phyloP scores from a whole-genome alignment of 2,113 vertebrate species.

The Herpailurus yagouaroundi region DNA sequence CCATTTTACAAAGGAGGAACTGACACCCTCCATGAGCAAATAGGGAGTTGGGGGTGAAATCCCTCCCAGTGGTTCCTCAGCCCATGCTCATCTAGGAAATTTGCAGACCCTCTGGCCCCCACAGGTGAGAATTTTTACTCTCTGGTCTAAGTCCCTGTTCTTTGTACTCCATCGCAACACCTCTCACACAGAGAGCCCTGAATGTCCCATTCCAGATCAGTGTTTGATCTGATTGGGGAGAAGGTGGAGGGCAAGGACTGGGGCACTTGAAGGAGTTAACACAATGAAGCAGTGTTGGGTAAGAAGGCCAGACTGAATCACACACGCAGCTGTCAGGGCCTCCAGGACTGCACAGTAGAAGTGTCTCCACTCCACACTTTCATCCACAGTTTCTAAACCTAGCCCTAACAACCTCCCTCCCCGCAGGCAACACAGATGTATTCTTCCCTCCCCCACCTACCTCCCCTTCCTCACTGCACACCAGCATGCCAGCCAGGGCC shows the following conservation, averaged over 20 bases:
- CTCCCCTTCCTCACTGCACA: too few species aligned
- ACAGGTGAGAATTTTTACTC: rapidly evolving
- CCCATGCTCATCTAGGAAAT: neutral
- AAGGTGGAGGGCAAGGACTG: too few species aligned
- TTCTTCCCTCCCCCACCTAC: too few species aligned
- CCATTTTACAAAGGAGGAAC: neutral
- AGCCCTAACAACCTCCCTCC: too few species aligned
- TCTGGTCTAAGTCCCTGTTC: neutral
- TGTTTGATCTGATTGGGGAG: neutral
- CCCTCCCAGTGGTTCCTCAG: neutral
- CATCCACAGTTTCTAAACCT: neutral
- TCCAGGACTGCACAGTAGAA: neutral
- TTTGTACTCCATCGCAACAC: too few species aligned
- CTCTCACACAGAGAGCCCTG: neutral
- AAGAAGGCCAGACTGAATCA: neutral
- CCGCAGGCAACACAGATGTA: rapidly evolving
- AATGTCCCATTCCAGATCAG: neutral
- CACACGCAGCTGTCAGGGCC: neutral
- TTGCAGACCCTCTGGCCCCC: neutral
- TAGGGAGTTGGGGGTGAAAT: neutral
- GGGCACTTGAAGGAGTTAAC: neutral
- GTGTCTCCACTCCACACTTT: too few species aligned
- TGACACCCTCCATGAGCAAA: neutral
- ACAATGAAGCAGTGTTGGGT: neutral
- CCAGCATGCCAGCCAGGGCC: neutral